phyloP scores from a whole-genome alignment of 2,797 vertebrate species.

The Acipenser transmontanus region DNA sequence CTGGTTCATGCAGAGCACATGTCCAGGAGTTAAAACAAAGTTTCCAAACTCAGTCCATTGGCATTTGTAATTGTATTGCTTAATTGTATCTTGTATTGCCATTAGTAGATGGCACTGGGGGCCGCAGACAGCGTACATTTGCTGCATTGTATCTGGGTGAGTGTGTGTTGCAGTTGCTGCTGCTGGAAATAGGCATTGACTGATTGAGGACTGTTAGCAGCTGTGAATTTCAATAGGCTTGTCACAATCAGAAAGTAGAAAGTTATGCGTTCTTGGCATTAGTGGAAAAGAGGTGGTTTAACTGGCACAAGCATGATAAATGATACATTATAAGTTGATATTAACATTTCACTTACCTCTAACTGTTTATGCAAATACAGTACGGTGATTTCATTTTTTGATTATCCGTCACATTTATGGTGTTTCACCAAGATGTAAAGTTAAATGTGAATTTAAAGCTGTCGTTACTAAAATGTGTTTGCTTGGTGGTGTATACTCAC shows the following conservation, averaged over 20 bases:
- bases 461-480: no score
- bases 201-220: slow-evolving; percentile 17
- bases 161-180: slow-evolving; percentile 18
- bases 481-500: no score
- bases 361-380: slow-evolving; percentile 21
- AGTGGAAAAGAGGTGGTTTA: neutral
- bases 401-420: no score
- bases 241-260: slow-evolving; percentile 3
- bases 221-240: neutral
- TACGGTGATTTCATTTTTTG: no score
- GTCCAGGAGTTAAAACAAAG: slow-evolving; percentile 16
- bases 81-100: slow-evolving; percentile 23
- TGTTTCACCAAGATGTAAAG: no score
- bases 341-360: slow-evolving; percentile 25
- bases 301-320: slow-evolving; percentile 14
- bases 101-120: slow-evolving; percentile 13
- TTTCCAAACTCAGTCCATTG: slow-evolving; percentile 2
- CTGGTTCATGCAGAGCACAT: neutral
- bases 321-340: slow-evolving; percentile 16
- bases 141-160: slow-evolving; percentile 13
- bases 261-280: neutral
- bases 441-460: no score
- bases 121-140: slow-evolving; percentile 10
- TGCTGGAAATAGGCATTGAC: slow-evolving; percentile 24
- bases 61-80: slow-evolving; percentile 1